These are phyloP conservation scores for Tenebrosternarchus preto DNA, from an alignment of 2,113 vertebrate genomes.

Conservation along the genomic window DNA sequence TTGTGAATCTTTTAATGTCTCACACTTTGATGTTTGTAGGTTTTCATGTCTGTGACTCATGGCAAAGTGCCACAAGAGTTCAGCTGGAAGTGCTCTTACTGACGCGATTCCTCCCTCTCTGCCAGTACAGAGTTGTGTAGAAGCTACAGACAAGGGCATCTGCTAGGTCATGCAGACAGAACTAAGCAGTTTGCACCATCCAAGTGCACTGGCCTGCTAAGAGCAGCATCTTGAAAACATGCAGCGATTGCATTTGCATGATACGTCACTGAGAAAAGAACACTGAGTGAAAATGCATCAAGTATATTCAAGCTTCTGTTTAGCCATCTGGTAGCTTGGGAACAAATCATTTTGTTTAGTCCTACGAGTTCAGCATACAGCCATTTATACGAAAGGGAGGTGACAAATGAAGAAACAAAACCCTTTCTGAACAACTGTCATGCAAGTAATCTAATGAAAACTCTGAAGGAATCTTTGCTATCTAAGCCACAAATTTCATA, in stretches of 20 bases:
- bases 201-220: not conserved
- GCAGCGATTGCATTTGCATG: too few relatives aligned
- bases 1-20: not conserved
- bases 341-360: too few relatives aligned
- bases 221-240: not conserved
- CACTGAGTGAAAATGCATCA: too few relatives aligned
- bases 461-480: not conserved
- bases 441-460: not conserved
- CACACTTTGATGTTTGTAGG: not conserved
- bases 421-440: too few relatives aligned
- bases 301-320: too few relatives aligned
- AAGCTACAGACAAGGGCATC: not conserved
- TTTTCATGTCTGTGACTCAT: not conserved
- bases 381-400: too few relatives aligned
- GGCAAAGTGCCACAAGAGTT: not conserved
- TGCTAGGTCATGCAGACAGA: not conserved
- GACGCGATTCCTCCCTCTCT: not conserved
- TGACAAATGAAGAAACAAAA: too few relatives aligned
- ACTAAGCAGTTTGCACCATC: not conserved
- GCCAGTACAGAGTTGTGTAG: not conserved
- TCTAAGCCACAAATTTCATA: not conserved
- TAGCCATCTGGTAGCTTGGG: too few relatives aligned
- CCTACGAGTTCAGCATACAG: too few relatives aligned
- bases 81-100: not conserved
- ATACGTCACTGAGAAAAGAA: too few relatives aligned